These are phyloP conservation scores for Ciconia maguari DNA, from an alignment of 2,113 vertebrate genomes.

Conservation along the genomic window DNA sequence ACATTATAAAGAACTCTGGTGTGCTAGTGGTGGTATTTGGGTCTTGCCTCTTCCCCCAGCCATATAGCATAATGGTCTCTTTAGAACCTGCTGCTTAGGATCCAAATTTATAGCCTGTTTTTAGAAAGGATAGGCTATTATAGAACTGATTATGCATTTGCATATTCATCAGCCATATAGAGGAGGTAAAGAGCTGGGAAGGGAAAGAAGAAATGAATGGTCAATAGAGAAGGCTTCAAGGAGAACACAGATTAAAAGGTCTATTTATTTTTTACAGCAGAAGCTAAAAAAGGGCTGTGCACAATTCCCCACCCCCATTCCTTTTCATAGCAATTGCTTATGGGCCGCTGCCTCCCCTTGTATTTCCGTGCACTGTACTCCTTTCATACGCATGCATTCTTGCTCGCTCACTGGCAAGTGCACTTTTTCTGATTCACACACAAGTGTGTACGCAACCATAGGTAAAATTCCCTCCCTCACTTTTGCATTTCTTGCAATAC, in stretches of 20 bases:
- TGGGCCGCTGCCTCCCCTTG: conserved; percentile 6
- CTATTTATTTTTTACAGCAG: conserved; percentile 36
- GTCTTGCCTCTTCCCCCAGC: background rate
- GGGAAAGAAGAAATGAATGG: conserved; percentile 41
- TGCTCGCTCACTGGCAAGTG: background rate
- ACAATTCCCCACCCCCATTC: conserved; percentile 11
- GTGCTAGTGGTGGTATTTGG: background rate
- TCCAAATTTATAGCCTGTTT: conserved; percentile 49
- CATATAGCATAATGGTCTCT: conserved; percentile 19
- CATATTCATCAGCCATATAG: conserved; percentile 50
- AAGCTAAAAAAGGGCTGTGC: background rate
- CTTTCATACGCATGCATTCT: background rate
- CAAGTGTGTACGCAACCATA: background rate
- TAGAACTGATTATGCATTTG: conserved; percentile 40
- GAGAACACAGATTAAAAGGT: conserved; percentile 10
- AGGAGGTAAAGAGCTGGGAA: conserved; percentile 24
- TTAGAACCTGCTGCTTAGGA: conserved; percentile 25
- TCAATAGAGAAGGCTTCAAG: conserved; percentile 38
- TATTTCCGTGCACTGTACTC: background rate
- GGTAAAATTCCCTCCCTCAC: background rate
- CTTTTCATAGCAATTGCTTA: conserved; percentile 10
- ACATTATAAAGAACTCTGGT: background rate
- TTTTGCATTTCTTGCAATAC: background rate
- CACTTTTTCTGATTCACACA: background rate
- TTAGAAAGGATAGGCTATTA: conserved; percentile 32